phyloP scores from a whole-genome alignment of 2,797 vertebrate species.

The Gymnocypris eckloni region DNA sequence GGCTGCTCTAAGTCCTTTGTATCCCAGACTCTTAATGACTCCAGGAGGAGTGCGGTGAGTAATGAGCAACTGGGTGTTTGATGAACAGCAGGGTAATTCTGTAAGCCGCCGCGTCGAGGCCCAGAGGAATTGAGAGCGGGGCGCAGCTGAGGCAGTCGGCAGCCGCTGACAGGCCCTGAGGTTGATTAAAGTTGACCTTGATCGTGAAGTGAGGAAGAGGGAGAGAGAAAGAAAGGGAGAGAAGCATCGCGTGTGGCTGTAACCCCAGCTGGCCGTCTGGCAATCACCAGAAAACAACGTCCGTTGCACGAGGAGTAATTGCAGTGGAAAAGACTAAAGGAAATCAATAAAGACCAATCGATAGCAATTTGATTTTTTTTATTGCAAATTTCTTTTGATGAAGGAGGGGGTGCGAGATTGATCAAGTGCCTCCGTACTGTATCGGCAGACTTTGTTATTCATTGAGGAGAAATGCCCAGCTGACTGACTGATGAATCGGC shows the following conservation, averaged over 20 bases:
- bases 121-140: conserved; percentile 50
- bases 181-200: conserved; percentile 73
- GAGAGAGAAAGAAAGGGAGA: conserved; percentile 41
- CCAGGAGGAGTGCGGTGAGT: conserved; percentile 58
- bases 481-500: conserved; percentile 63
- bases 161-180: conserved; percentile 56
- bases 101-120: conserved; percentile 54
- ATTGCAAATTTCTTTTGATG: conserved; percentile 72
- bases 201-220: conserved; percentile 57
- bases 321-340: conserved; percentile 67
- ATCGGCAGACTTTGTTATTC: conserved; percentile 72
- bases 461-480: conserved; percentile 70
- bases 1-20: conserved; percentile 49
- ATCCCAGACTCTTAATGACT: conserved; percentile 57
- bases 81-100: conserved; percentile 61
- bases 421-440: conserved; percentile 64
- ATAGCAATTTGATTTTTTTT: conserved; percentile 74
- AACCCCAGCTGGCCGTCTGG: conserved; percentile 57
- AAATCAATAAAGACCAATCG: conserved; percentile 73
- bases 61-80: conserved; percentile 58
- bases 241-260: conserved; percentile 61
- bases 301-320: conserved; percentile 61
- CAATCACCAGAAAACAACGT: conserved; percentile 65
- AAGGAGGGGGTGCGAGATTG: conserved; percentile 65
- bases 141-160: conserved; percentile 44